Evolutionary conservation across 2,888 invertebrate species (phyloP), one percentile per base, ranked within the genome.

Genomic region (Liodrosophila aerea): DNA sequence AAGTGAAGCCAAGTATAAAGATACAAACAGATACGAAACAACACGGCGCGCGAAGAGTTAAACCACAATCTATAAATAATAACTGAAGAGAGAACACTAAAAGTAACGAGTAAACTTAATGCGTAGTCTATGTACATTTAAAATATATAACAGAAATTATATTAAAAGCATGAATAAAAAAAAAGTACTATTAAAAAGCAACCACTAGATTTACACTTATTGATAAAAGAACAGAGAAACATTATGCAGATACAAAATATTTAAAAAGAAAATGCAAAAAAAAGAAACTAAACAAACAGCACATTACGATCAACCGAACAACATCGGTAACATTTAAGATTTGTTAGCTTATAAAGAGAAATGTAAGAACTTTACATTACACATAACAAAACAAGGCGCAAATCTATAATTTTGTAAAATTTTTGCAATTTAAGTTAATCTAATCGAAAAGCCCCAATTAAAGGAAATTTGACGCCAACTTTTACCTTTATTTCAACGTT

Each of bases 371-470:
- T 73, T 76, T 80, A 65, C 46, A 63, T 46, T 46, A 66, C 51
- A 57, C 8, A 30, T 15, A 34, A 27, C 40, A 33, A 13, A 37
- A 51, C 53, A 45, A 39, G 73, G 65, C 69, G 69, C 72, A 73
- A 78, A 67, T 22, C 22, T 83, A 83, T 80, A 46, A 71, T 84
- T 87, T 83, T 87, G 83, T 80, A 87, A 64, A 87, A 87, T 69
- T 81, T 83, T 76, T 70, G 74, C 64, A 80, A 77, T 73, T 84
- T 75, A 71, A 70, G 73, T 87, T 83, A 59, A 53, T 18, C 5
- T 9, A 49, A 59, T 58, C 41, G 56, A 73, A 68, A 22, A 5
- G n/a, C n/a, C 22, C 22, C 57, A 80, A 65, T 61, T 70, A 64
- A 22, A 64, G 68, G 71, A 74, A 71, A 68, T 78, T 77, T 64